phyloP scores from a whole-genome alignment of 2,113 vertebrate species.

The Butastur rufipennis region DNA sequence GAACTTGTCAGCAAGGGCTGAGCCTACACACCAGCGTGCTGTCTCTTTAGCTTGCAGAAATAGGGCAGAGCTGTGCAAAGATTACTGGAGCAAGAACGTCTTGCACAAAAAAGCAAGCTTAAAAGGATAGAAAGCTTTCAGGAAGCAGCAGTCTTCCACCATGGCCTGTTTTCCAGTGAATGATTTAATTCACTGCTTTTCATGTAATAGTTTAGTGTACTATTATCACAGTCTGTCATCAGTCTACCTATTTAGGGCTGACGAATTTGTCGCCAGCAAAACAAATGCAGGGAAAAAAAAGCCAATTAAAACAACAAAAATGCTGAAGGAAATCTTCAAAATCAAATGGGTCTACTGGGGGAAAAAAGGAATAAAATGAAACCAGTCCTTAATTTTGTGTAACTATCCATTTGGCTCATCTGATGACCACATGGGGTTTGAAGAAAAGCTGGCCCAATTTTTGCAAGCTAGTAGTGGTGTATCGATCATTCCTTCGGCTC shows the following conservation, averaged over 20 bases:
- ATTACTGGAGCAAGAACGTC: not conserved
- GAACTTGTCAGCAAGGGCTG: not conserved
- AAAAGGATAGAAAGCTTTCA: not conserved
- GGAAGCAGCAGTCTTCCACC: not conserved
- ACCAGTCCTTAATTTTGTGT: not conserved
- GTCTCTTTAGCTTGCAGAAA: not conserved
- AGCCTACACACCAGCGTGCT: fast-evolving
- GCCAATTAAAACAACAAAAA: not conserved
- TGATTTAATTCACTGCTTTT: not conserved
- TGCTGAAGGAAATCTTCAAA: not conserved
- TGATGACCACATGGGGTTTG: not conserved
- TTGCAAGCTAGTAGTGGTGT: not conserved
- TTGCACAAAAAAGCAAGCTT: not conserved
- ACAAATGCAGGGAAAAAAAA: not conserved
- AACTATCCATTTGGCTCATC: not conserved
- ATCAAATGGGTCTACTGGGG: not conserved
- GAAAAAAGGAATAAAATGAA: not conserved
- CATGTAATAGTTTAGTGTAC: fast-evolving
- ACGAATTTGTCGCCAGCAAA: not conserved
- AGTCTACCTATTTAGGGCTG: not conserved
- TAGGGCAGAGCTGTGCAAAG: not conserved
- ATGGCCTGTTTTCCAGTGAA: not conserved
- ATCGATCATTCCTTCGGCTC: not conserved
- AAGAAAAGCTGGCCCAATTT: not conserved
- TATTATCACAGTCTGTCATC: not conserved